phyloP scores from a whole-genome alignment of 2,797 vertebrate genomes.

The Huso huso region DNA sequence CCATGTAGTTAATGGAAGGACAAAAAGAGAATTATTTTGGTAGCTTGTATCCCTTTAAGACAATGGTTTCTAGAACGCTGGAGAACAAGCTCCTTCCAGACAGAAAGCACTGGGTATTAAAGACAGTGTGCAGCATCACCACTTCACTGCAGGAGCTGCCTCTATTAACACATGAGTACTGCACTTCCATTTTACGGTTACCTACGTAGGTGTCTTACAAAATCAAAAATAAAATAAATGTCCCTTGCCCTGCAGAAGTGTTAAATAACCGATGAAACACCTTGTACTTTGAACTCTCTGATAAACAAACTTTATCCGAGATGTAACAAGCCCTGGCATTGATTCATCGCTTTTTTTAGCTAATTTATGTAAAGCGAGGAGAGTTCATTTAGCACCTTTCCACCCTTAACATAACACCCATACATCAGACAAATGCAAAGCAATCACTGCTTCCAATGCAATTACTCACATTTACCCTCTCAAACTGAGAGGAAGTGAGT shows the following conservation, averaged over 20 bases:
- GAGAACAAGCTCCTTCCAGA: too few species aligned
- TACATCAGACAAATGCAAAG: conserved; percentile 37
- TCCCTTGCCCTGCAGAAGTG: conserved; percentile 23
- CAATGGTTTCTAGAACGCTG: too few species aligned
- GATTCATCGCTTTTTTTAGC: conserved; percentile 47
- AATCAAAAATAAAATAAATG: conserved; percentile 5
- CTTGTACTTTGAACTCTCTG: conserved; percentile 29
- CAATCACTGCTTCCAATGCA: conserved; percentile 14
- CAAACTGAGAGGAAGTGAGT: not conserved
- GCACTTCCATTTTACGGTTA: not conserved
- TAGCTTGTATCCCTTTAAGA: too few species aligned
- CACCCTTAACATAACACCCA: conserved; percentile 59
- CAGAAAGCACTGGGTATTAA: not conserved
- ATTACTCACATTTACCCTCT: conserved; percentile 25
- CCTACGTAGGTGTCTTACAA: not conserved
- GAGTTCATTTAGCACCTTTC: conserved; percentile 60
- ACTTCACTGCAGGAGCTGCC: not conserved
- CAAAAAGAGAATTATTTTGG: too few species aligned
- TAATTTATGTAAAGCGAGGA: conserved; percentile 71
- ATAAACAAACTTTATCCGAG: conserved; percentile 45
- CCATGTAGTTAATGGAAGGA: too few species aligned
- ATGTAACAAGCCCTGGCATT: conserved; percentile 38
- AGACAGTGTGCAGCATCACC: not conserved
- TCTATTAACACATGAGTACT: not conserved
- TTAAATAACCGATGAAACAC: conserved; percentile 36